Percentiles rank a stretch among this genome's conserved stretches.
phyloP scores from a whole-genome alignment of 1,140 invertebrate species.

The Diprion similis region DNA sequence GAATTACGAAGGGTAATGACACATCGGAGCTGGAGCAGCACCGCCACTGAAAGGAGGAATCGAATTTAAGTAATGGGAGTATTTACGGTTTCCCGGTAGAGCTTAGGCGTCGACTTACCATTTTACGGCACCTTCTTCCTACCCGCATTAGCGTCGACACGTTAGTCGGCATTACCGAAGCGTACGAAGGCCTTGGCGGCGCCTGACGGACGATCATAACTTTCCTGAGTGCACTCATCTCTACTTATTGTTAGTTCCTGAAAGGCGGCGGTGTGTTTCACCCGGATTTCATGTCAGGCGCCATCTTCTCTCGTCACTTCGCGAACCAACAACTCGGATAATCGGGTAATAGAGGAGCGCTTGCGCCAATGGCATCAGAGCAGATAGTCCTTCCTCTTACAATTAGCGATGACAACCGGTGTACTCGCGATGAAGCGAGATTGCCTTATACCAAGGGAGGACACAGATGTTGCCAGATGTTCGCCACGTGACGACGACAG shows the following conservation, averaged over 20 bases:
- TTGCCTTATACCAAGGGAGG: neutral
- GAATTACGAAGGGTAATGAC: too few relatives aligned
- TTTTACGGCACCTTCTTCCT: too few relatives aligned
- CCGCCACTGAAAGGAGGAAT: too few relatives aligned
- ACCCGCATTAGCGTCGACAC: too few relatives aligned
- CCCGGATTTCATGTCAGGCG: neutral
- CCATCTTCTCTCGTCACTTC: too few relatives aligned
- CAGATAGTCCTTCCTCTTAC: neutral
- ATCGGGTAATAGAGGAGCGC: neutral
- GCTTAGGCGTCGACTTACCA: too few relatives aligned
- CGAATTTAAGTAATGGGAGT: too few relatives aligned
- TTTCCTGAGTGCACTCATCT: constrained; percentile 2
- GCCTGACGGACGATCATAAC: neutral
- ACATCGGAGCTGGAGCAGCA: too few relatives aligned
- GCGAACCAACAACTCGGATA: too few relatives aligned
- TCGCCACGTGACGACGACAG: constrained; percentile 1
- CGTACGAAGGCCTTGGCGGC: neutral
- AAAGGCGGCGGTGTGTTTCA: neutral
- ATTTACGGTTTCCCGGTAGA: too few relatives aligned
- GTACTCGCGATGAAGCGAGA: neutral
- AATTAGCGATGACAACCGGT: neutral
- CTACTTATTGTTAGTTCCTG: constrained; percentile 5
- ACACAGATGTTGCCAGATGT: neutral
- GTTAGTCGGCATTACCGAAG: neutral
- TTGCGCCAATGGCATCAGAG: neutral